phyloP scores from a whole-genome alignment of 2,113 vertebrate species.

The Dunckerocampus dactyliophorus region DNA sequence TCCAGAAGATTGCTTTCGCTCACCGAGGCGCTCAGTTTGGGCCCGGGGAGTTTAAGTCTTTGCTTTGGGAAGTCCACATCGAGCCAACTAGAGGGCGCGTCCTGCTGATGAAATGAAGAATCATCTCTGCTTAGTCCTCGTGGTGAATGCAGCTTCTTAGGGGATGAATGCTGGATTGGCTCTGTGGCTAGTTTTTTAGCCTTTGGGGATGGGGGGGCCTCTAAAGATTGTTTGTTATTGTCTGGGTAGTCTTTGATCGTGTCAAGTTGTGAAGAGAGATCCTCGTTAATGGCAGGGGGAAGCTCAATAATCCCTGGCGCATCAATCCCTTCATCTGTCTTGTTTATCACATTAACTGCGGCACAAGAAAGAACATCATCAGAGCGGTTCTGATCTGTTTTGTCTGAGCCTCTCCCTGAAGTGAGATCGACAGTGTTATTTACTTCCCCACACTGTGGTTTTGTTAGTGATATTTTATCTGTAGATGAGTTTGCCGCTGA shows the following conservation, averaged over 20 bases:
- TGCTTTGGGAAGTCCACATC: conserved; percentile 60
- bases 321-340: conserved; percentile 7
- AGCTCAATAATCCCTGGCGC: conserved; percentile 2
- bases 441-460: conserved; percentile 3
- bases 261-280: neutral
- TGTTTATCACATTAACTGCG: neutral
- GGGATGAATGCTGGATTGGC: conserved; percentile 39
- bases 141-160: conserved; percentile 34
- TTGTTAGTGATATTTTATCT: neutral
- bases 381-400: neutral
- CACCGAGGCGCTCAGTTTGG: conserved; percentile 65
- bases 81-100: conserved; percentile 58
- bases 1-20: conserved; percentile 78
- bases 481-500: conserved; percentile 10
- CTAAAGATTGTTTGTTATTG: conserved; percentile 17
- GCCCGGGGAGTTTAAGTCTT: conserved; percentile 45
- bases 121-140: conserved; percentile 36
- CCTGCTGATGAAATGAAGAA: conserved; percentile 21
- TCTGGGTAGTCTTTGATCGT: conserved; percentile 14
- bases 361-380: neutral
- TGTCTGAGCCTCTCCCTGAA: conserved; percentile 8
- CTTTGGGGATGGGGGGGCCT: conserved; percentile 13
- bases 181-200: conserved; percentile 28
- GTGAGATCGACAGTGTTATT: conserved; percentile 3
- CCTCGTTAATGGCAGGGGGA: conserved; percentile 23